These are phyloP conservation scores for Papilio dardanus DNA, from an alignment of 1,140 invertebrate genomes.

Conservation along the genomic window DNA sequence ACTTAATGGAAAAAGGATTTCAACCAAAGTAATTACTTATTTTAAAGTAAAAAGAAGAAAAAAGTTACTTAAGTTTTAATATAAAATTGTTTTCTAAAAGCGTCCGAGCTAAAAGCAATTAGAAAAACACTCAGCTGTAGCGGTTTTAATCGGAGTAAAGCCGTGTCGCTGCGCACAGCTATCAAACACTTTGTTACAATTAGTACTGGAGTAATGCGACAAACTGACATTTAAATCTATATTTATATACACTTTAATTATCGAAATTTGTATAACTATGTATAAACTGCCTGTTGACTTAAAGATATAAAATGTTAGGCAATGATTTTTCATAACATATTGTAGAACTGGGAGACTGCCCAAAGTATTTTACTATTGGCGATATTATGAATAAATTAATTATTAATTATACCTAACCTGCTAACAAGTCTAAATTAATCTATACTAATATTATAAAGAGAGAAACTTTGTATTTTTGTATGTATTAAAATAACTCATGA, in stretches of 20 bases:
- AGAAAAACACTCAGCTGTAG: slow-evolving; percentile 3
- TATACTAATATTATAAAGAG: too few relatives aligned
- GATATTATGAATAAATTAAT: too few relatives aligned
- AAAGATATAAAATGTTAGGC: too few relatives aligned
- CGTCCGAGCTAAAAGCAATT: slow-evolving; percentile 15
- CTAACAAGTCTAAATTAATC: too few relatives aligned
- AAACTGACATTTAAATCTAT: not conserved
- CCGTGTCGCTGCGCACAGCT: not conserved
- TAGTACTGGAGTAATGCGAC: slow-evolving; percentile 4
- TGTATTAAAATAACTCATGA: too few relatives aligned
- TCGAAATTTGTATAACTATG: not conserved
- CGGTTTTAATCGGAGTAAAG: slow-evolving; percentile 15
- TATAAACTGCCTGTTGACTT: not conserved
- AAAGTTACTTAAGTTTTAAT: not conserved
- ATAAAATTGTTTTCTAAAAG: slow-evolving; percentile 21
- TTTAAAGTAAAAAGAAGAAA: not conserved
- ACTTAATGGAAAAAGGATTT: not conserved
- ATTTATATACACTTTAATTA: not conserved
- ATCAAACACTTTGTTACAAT: slow-evolving; percentile 16
- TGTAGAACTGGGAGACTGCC: too few relatives aligned
- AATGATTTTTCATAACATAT: too few relatives aligned
- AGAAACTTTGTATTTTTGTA: too few relatives aligned
- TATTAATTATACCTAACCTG: too few relatives aligned
- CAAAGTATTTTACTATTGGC: too few relatives aligned
- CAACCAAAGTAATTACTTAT: not conserved